These are phyloP conservation scores for Empis stercorea DNA, from an alignment of 2,888 invertebrate species.

Conservation along the genomic window DNA sequence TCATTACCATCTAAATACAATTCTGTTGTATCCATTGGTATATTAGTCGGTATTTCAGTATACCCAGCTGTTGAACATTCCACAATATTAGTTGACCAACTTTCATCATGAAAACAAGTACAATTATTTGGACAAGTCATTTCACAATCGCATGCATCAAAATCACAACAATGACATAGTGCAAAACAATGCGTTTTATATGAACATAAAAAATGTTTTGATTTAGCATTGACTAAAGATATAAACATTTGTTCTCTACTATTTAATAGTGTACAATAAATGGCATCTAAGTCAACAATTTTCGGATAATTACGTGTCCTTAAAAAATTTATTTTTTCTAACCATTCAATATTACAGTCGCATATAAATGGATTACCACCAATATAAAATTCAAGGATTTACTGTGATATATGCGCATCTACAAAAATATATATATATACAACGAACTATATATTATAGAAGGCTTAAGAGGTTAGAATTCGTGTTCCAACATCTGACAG, in stretches of 20 bases:
- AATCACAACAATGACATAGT: constrained; percentile 90
- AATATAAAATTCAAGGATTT: constrained; percentile 85
- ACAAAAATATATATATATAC: no score
- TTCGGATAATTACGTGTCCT: constrained; percentile 76
- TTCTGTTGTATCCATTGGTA: constrained; percentile 94
- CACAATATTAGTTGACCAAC: constrained; percentile 86
- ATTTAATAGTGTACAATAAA: constrained; percentile 77
- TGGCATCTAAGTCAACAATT: constrained; percentile 79
- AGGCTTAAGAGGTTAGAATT: no score
- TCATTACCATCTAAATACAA: constrained; percentile 87
- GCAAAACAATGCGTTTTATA: constrained; percentile 91
- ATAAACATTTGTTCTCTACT: constrained; percentile 72
- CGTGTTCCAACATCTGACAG: no score
- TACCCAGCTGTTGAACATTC: constrained; percentile 76
- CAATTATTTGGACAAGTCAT: constrained; percentile 92
- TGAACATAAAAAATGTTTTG: constrained; percentile 81
- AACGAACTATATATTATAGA: no score
- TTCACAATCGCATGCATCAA: constrained; percentile 94
- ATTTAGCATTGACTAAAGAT: constrained; percentile 71
- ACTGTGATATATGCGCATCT: no score
- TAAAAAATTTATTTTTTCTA: constrained; percentile 79
- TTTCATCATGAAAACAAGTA: constrained; percentile 88
- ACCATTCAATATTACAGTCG: constrained; percentile 92
- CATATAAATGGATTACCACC: constrained; percentile 91
- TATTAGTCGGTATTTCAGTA: constrained; percentile 68